Percentiles rank a stretch among this genome's conserved stretches.
Evolutionary conservation across 1,140 invertebrate species (phyloP).

Genomic region (Micrasema longulum): DNA sequence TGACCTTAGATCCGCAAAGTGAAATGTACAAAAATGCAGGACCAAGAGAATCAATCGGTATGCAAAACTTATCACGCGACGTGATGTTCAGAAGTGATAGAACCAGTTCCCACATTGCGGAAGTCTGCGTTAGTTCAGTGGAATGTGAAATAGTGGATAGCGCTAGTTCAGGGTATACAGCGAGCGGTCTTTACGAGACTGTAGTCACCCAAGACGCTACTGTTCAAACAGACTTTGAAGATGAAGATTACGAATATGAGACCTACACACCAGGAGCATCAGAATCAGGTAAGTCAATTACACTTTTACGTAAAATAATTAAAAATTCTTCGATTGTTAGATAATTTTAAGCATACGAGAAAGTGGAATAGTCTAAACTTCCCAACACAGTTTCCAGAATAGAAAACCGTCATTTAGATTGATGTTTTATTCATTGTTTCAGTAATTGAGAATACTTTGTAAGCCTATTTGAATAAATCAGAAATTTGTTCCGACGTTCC

Average conservation of each 20-base stretch:
- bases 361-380: too few species aligned
- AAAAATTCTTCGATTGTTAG: too few species aligned
- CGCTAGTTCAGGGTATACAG: neutral
- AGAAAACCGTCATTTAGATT: too few species aligned
- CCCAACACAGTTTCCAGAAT: too few species aligned
- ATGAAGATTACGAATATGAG: slow-evolving; percentile 49
- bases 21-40: slow-evolving; percentile 9
- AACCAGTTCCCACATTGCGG: slow-evolving; percentile 44
- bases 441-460: neutral
- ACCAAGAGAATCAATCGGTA: slow-evolving; percentile 13
- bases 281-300: slow-evolving; percentile 39
- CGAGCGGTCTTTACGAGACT: slow-evolving; percentile 35
- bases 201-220: slow-evolving; percentile 38
- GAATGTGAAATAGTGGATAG: slow-evolving; percentile 45
- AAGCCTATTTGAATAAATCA: neutral
- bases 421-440: slow-evolving; percentile 2
- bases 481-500: slow-evolving; percentile 4
- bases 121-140: slow-evolving; percentile 44
- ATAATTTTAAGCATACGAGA: too few species aligned
- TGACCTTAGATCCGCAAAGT: neutral
- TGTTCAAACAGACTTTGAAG: slow-evolving; percentile 51
- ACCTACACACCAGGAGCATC: slow-evolving; percentile 9
- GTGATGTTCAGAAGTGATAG: slow-evolving; percentile 58
- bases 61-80: slow-evolving; percentile 20
- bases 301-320: too few species aligned